phyloP scores from a whole-genome alignment of 2,113 vertebrate genomes.

The Corythoichthys haematopterus region DNA sequence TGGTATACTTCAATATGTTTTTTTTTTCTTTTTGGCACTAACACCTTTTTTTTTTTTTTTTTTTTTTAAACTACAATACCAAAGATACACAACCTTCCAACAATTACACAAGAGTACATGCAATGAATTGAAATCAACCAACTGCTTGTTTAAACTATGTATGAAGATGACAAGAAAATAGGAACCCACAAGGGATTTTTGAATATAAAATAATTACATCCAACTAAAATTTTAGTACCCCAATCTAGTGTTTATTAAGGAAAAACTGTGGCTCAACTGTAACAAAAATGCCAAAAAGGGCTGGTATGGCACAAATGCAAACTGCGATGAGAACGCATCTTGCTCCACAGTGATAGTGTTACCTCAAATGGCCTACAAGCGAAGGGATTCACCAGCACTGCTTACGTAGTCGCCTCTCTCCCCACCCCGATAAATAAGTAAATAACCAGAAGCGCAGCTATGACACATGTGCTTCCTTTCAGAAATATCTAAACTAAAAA shows the following conservation, averaged over 20 bases:
- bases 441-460: background rate
- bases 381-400: background rate
- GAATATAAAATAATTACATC: background rate
- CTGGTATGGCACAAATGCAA: conserved; percentile 27
- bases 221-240: background rate
- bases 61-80: too few relatives aligned
- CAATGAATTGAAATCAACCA: too few relatives aligned
- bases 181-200: too few relatives aligned
- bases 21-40: too few relatives aligned
- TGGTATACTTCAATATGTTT: too few relatives aligned
- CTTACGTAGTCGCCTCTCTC: background rate
- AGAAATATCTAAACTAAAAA: too few relatives aligned
- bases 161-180: too few relatives aligned
- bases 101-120: too few relatives aligned
- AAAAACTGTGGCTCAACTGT: background rate
- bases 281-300: background rate
- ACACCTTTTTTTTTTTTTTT: too few relatives aligned
- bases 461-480: background rate
- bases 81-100: too few relatives aligned
- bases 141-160: too few relatives aligned
- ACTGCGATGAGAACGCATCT: conserved; percentile 4
- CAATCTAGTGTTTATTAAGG: background rate
- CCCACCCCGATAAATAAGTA: background rate
- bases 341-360: background rate
- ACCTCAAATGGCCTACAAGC: conserved; percentile 1